These are phyloP conservation scores for Drosophila neocordata DNA, from an alignment of 1,140 invertebrate species.

Conservation along the genomic window DNA sequence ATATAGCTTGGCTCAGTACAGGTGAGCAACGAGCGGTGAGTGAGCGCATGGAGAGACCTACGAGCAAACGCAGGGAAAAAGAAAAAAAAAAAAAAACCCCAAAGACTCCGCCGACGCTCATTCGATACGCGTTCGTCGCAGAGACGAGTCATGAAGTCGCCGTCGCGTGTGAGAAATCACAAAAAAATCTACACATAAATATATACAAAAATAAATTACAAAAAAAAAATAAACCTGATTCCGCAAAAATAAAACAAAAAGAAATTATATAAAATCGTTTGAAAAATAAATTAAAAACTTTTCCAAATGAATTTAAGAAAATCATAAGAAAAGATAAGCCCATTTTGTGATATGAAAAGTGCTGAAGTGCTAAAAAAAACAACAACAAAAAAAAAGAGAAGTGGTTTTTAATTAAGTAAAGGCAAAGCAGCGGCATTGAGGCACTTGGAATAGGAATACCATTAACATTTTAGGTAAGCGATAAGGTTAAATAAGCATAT, in stretches of 20 bases:
- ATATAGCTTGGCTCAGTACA: conserved; percentile 41
- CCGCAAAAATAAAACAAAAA: conserved; percentile 37
- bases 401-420: conserved; percentile 4
- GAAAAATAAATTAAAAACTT: neutral
- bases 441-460: conserved; percentile 30
- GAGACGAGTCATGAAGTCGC: conserved; percentile 61
- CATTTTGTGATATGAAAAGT: conserved; percentile 37
- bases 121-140: conserved; percentile 73
- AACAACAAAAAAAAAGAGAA: neutral
- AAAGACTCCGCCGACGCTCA: conserved; percentile 40
- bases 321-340: neutral
- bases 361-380: neutral
- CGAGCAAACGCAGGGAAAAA: conserved; percentile 25
- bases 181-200: conserved; percentile 24
- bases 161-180: conserved; percentile 40
- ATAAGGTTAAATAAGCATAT: conserved; percentile 49
- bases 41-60: conserved; percentile 22
- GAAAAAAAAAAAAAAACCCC: conserved; percentile 1
- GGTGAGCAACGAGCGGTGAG: conserved; percentile 15
- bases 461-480: conserved; percentile 30
- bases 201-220: conserved; percentile 24
- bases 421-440: conserved; percentile 16
- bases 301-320: neutral
- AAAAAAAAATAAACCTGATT: conserved; percentile 40
- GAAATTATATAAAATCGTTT: conserved; percentile 2